phyloP scores from a whole-genome alignment of 2,888 invertebrate genomes.

The Choristoneura rosaceana region DNA sequence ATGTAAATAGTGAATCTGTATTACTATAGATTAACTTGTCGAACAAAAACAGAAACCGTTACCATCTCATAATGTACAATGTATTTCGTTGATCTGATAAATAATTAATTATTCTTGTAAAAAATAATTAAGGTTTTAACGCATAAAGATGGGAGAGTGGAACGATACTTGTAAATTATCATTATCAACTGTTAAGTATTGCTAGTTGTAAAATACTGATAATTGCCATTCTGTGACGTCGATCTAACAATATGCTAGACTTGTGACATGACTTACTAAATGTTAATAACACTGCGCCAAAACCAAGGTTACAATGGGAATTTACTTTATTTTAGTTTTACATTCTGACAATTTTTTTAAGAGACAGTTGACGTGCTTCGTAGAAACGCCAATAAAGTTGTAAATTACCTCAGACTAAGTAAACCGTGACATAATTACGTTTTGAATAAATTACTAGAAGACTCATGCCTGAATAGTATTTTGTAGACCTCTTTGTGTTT shows the following conservation, averaged over 20 bases:
- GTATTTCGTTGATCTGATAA: not conserved
- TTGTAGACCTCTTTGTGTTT: not conserved
- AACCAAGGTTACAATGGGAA: too few species aligned
- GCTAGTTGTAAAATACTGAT: not conserved
- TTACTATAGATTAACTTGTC: not conserved
- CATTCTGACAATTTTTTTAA: too few species aligned
- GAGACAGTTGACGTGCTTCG: too few species aligned
- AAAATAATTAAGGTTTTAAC: not conserved
- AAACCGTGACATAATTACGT: not conserved
- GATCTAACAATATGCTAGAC: not conserved
- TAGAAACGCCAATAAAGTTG: too few species aligned
- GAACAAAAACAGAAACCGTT: conserved; percentile 11
- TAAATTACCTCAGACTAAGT: too few species aligned
- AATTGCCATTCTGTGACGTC: not conserved
- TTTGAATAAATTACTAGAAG: not conserved
- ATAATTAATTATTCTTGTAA: conserved; percentile 1
- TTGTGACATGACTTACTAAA: too few species aligned
- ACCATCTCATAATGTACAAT: conserved; percentile 2
- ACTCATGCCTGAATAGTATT: not conserved
- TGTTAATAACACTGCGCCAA: too few species aligned
- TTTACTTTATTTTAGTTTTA: too few species aligned
- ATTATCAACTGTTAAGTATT: not conserved
- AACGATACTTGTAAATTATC: not conserved
- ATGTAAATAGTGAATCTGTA: conserved; percentile 5
- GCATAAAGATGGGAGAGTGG: not conserved